Base-by-base conservation (phyloP, 2,888 invertebrate species). In the Lordiphosa andalusiaca region DNA sequence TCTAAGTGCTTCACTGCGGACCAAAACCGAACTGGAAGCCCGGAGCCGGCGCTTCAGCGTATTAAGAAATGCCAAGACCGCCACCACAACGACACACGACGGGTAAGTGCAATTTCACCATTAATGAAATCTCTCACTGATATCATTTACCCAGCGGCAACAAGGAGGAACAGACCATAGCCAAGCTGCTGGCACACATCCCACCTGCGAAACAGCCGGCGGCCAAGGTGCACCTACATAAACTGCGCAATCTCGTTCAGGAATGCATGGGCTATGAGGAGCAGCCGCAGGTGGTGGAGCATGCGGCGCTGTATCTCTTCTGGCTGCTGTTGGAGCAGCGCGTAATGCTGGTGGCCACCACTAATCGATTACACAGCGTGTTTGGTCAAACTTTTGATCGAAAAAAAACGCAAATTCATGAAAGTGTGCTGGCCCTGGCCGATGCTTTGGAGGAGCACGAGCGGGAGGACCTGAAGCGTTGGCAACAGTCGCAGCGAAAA, bases 1-100 rank as follows among this genome's bases (percentile, higher is more conserved):
- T 49, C 91, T 94, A 48, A 93, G 93, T 7, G 91, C 93, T 70
- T 92, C 93, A 13, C 87, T 94, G 1, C 90, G 94, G 61, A 92
- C 92, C 10, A 93, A 92, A 76, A 93, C 93, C 1, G 88, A 90
- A 54, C 85, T 92, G 16, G 91, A 90, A 53, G 89, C 90, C 2
- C 85, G 84, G 19, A 84, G 86, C 52, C 71, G 83, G 10, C 71
- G 77, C 36, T 62, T 72, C 46, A 67, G 33, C 25, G 39, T 44
- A 6, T 23, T 60, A 7, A 57, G 53, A 5, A 35, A 78, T 6
- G 51, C 33, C 2, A 41, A 37, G 12, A 16, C 58, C 13, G 9
- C 25, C 9, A 12, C 50, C 19, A 6, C 47, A 6, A 40, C 51
- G 39, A 3, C 6, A 33, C 6, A 7, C 38, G 40, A 63, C 21